Evolutionary conservation across 2,113 vertebrate species (phyloP).

Genomic region (Raja brachyura): DNA sequence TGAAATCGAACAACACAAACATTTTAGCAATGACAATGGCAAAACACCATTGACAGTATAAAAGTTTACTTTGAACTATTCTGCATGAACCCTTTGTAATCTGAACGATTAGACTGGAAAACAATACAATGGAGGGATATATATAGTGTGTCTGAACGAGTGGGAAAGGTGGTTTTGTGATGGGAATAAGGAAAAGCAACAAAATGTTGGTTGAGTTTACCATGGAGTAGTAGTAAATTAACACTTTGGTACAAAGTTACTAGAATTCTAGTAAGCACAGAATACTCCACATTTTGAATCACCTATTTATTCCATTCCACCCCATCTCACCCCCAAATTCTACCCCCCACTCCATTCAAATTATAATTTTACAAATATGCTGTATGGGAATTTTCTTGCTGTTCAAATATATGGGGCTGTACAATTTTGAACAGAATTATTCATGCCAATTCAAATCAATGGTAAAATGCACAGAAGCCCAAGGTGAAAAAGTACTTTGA

Average conservation of each 20-base stretch:
- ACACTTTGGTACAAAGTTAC: background rate
- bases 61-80: background rate
- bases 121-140: no score
- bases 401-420: background rate
- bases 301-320: background rate
- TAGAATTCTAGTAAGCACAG: background rate
- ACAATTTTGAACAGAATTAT: background rate
- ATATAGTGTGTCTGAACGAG: background rate
- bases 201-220: background rate
- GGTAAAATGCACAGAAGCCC: background rate
- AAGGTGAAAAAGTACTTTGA: background rate
- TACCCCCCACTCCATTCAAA: background rate
- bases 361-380: background rate
- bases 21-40: background rate
- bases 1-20: background rate
- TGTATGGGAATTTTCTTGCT: no score
- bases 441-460: background rate
- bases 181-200: background rate
- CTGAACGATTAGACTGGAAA: background rate
- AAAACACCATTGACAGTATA: background rate
- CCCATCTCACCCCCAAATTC: background rate
- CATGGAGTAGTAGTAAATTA: background rate
- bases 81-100: background rate
- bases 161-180: background rate
- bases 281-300: background rate